phyloP scores from a whole-genome alignment of 2,888 invertebrate genomes.

The Abscondita cerata region DNA sequence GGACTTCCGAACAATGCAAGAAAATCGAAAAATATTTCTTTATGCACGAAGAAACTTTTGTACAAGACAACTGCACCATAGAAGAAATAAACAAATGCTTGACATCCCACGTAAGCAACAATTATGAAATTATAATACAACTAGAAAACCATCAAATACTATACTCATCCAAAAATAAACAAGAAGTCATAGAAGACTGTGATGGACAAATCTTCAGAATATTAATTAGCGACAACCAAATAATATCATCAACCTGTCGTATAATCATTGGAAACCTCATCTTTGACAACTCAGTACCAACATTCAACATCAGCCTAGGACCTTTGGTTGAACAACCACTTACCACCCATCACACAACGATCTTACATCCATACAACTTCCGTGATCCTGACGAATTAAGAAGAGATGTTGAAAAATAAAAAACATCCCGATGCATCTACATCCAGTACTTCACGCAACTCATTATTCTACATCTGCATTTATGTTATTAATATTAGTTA shows the following conservation, averaged over 20 bases:
- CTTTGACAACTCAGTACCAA: not conserved
- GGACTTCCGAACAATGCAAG: slow-evolving; percentile 8
- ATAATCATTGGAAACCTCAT: slow-evolving; percentile 2
- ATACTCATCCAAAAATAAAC: not conserved
- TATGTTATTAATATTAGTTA: too few relatives aligned
- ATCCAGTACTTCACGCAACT: too few relatives aligned
- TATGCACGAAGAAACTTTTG: not conserved
- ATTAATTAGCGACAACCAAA: not conserved
- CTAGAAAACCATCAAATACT: slow-evolving; percentile 1
- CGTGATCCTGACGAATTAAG: not conserved
- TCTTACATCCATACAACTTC: not conserved
- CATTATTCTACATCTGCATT: too few relatives aligned
- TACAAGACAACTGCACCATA: slow-evolving; percentile 1
- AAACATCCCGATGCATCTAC: too few relatives aligned
- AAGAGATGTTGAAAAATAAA: too few relatives aligned
- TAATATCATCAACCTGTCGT: not conserved
- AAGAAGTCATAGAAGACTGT: slow-evolving; percentile 2
- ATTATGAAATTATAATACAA: not conserved
- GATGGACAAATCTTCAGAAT: not conserved
- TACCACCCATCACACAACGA: not conserved
- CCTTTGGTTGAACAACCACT: not conserved
- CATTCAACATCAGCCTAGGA: not conserved
- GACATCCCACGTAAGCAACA: not conserved
- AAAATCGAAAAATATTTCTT: not conserved
- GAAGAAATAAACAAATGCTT: not conserved